These are phyloP conservation scores for Epinotia brunnichana DNA, from an alignment of 2,888 invertebrate species.

Conservation along the genomic window DNA sequence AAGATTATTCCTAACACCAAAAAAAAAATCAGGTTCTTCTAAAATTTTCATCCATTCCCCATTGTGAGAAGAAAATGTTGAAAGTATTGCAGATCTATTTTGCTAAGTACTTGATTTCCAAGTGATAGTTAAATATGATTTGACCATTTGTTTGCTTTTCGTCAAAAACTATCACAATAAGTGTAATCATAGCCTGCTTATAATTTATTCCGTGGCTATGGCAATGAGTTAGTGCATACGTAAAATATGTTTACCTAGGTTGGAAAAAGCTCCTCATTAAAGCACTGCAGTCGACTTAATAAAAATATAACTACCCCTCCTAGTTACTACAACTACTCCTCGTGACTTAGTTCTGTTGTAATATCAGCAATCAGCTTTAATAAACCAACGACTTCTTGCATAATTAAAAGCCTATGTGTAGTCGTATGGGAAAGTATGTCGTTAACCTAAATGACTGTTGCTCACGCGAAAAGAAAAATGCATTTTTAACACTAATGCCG, in stretches of 20 bases:
- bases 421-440: background rate
- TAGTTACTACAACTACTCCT: too few species aligned
- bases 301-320: background rate
- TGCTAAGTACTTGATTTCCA: too few species aligned
- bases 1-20: too few species aligned
- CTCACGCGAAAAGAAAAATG: slow-evolving; percentile 28
- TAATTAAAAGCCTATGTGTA: background rate
- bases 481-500: slow-evolving; percentile 15
- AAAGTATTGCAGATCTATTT: too few species aligned
- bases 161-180: background rate
- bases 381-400: background rate
- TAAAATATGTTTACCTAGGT: background rate
- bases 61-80: too few species aligned
- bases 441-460: slow-evolving; percentile 17
- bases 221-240: too few species aligned
- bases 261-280: background rate
- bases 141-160: background rate
- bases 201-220: background rate
- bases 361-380: background rate
- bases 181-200: background rate
- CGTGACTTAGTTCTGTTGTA: background rate
- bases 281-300: background rate
- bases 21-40: too few species aligned
- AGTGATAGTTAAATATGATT: background rate
- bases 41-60: too few species aligned